Evolutionary conservation across 2,888 invertebrate species (phyloP), one percentile per base, ranked within the genome.

Genomic region (Tetropium fuscum): DNA sequence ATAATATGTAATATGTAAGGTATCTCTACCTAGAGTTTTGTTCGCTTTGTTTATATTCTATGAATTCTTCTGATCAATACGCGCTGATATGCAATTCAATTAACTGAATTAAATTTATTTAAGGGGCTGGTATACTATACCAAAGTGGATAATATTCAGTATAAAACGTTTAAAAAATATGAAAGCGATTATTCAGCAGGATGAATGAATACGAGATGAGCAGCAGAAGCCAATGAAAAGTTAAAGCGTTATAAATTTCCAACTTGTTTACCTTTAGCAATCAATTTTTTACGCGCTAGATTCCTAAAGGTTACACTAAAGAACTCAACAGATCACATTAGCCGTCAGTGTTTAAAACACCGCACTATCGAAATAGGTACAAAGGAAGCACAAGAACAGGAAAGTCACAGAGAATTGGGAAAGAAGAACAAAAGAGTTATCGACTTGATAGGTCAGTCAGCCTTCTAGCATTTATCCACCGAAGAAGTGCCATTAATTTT

Each of bases 351-450:
- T 20, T 41, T 41, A 43, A 20, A 10, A 11, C 36, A 34, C 20
- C 13, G 41, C 56, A 56, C 48, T 41, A 34, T 13, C 13, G 41
- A 47, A 56, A 40, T 41, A 11, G 13, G 10, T 32, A 36, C 2
- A 44, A n/a, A 44, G 13, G 11, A 34, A n/a, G 7, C 44, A 53
- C 30, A 36, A 53, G 53, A 53, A 53, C 53, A 44, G 34, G 43
- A 53, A 22, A 41, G 53, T 53, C 53, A 44, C 44, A 43, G 22
- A 36, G 25, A 36, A 11, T 48, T 15, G 15, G 41, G 25, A 47
- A 22, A 40, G n/a, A 40, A 45, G 30, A 30, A 19, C 20, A 25
- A 25, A 43, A 27, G 32, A 43, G n/a, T n/a, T n/a, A n/a, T n/a
- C n/a, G n/a, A n/a, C n/a, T 30, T 32, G 34, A 40, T 34, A 25